These are phyloP conservation scores for Paracyclopina nana DNA, from an alignment of 1,140 invertebrate genomes.

Conservation along the genomic window DNA sequence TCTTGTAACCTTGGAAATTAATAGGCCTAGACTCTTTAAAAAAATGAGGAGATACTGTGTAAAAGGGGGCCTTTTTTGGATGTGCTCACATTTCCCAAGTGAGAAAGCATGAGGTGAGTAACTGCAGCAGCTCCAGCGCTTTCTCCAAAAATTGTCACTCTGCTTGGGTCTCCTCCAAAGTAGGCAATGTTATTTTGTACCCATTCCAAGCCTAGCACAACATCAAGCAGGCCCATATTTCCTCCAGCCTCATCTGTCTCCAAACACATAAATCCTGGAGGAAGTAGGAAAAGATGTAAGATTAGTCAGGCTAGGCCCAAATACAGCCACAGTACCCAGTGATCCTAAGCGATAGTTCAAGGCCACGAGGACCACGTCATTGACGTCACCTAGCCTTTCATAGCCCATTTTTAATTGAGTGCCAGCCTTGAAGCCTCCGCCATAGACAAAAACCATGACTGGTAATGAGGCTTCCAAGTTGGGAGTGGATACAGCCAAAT, in stretches of 20 bases:
- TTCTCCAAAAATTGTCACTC: conserved; percentile 30
- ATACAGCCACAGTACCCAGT: too few relatives aligned
- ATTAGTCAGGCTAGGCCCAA: too few relatives aligned
- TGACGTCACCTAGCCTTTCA: conserved; percentile 18
- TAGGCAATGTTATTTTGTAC: conserved; percentile 27
- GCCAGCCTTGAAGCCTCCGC: conserved; percentile 11
- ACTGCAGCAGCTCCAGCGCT: conserved; percentile 33
- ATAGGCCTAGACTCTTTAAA: too few relatives aligned
- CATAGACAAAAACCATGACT: conserved; percentile 17
- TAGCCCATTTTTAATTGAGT: conserved; percentile 16
- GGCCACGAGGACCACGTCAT: conserved; percentile 19
- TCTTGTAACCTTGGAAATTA: too few relatives aligned
- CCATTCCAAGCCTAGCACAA: conserved; percentile 28
- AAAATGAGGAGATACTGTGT: too few relatives aligned
- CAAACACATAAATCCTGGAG: conserved; percentile 28
- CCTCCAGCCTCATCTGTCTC: conserved; percentile 27
- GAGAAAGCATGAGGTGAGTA: conserved; percentile 34
- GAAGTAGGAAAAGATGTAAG: background rate
- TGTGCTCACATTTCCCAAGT: conserved; percentile 20
- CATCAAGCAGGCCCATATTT: conserved; percentile 32
- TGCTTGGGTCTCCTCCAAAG: conserved; percentile 28
- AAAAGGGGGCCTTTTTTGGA: too few relatives aligned
- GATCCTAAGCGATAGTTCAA: conserved; percentile 20
- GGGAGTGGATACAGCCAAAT: conserved; percentile 14
- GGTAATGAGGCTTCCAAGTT: conserved; percentile 1